A percentile compares a stretch with the other conserved stretches of the same genome.
phyloP scores from a whole-genome alignment of 2,888 invertebrate species.

The Myopa testacea region DNA sequence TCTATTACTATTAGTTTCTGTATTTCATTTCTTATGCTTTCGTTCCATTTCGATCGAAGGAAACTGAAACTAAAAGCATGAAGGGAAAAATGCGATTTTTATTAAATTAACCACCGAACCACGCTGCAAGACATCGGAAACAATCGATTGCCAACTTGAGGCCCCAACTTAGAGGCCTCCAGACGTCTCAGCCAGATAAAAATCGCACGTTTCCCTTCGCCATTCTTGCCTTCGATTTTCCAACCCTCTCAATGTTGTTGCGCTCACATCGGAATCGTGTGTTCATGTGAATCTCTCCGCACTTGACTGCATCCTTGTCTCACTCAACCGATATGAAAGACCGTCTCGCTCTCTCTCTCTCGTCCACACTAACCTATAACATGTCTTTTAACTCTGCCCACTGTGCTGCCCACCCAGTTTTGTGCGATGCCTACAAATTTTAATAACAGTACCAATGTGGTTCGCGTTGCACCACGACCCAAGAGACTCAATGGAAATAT shows the following conservation, averaged over 20 bases:
- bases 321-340: conserved; percentile 3
- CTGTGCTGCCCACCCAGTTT: conserved; percentile 56
- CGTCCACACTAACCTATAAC: conserved; percentile 19
- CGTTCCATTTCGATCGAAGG: too few species aligned
- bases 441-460: conserved; percentile 74
- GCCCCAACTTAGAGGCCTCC: too few species aligned
- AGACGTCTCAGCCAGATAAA: background rate
- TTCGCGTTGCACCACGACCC: conserved; percentile 68
- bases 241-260: conserved; percentile 28
- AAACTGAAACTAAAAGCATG: too few species aligned
- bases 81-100: too few species aligned
- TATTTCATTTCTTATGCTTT: too few species aligned
- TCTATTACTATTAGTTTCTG: too few species aligned
- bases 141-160: too few species aligned
- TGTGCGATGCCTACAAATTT: conserved; percentile 71
- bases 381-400: background rate
- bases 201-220: background rate
- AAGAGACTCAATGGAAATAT: conserved; percentile 67
- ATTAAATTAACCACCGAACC: too few species aligned
- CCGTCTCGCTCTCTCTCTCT: conserved; percentile 6
- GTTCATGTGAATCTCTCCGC: background rate
- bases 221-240: background rate
- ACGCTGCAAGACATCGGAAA: too few species aligned
- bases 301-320: conserved; percentile 20
- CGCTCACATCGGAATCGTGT: conserved; percentile 17